Base-by-base conservation (phyloP, 2,888 invertebrate genomes). In the Ypsolopha sequella region DNA sequence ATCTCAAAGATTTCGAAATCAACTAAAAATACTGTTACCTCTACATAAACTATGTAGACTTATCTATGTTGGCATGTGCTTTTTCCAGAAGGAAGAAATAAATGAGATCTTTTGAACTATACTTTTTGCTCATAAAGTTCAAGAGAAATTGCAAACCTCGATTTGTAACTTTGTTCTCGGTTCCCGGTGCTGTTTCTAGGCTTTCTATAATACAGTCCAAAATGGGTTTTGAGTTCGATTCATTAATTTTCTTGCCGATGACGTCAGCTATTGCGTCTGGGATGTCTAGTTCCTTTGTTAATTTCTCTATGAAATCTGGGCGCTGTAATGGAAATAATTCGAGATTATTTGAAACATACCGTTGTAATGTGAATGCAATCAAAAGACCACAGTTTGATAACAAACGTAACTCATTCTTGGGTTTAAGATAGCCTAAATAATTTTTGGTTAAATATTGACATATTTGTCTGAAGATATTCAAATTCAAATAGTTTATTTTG, bases 81-180 rank as follows among this genome's bases (percentile, higher is more conserved):
- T 65, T 69, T 48, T 66, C 67, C 48, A 82, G 60, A 48, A 82
- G 52, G 8, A 81, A 78, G 49, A 80, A 69, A 52, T 73, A 55
- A 50, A 76, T 62, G 49, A 81, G 66, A 51, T 76, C 70, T 58
- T 63, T 73, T 36, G 61, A 54, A 36, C 64, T 65, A 59, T 74
- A 80, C 52, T 61, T 76, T 13, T 72, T 58, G 54, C 58, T 62
- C 11, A 82, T 56, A 57, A 66, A 70, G 50, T 77, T 64, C 57
- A 61, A 63, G 48, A 82, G 52, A 54, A 69, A 65, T 2, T 65
- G 56, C 36, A 79, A 59, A 36, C 51, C 50, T 65, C 66, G 33
- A 24, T 24, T 2, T 4, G 24, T 24, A 24, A 24, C 24, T 24
- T 24, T 24, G 24, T 4, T 24, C 24, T 24, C 24, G 24, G 24